Conservation (phyloP, 2,888 invertebrate genomes). For the Agriopis marginaria region DNA sequence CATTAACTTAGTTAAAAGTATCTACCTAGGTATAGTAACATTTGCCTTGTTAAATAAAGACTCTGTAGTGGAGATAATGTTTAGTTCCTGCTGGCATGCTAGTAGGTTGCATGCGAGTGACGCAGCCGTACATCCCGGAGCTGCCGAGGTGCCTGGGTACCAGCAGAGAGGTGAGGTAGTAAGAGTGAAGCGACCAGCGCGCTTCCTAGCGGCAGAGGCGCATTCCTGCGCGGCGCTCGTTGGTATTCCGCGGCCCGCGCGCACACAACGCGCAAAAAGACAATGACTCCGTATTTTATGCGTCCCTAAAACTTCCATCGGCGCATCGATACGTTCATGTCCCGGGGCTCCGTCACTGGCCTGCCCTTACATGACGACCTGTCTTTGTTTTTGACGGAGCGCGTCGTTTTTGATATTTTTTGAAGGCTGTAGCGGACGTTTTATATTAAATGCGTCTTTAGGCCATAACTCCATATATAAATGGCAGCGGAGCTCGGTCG, state of each 20-base stretch:
- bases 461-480: slow-evolving; percentile 44
- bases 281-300: slow-evolving; percentile 82
- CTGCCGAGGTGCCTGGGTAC: neutral
- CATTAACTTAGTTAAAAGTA: no score
- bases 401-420: slow-evolving; percentile 55
- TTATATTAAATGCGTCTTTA: slow-evolving; percentile 47
- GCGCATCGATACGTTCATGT: slow-evolving; percentile 68
- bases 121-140: neutral
- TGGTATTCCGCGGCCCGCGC: slow-evolving; percentile 73
- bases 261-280: slow-evolving; percentile 80
- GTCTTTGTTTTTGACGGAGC: slow-evolving; percentile 64
- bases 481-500: neutral
- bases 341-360: slow-evolving; percentile 33
- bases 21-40: no score
- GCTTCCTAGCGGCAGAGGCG: slow-evolving; percentile 42
- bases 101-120: no score
- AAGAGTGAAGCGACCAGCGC: slow-evolving; percentile 19
- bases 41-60: no score
- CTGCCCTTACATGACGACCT: slow-evolving; percentile 66
- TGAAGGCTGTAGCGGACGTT: slow-evolving; percentile 43
- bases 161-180: neutral
- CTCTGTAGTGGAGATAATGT: no score
- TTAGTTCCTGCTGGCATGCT: no score
- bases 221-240: slow-evolving; percentile 67
- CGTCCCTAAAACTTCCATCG: slow-evolving; percentile 80